Conservation (phyloP, 2,888 invertebrate species). For the Patella ulyssiponensis region DNA sequence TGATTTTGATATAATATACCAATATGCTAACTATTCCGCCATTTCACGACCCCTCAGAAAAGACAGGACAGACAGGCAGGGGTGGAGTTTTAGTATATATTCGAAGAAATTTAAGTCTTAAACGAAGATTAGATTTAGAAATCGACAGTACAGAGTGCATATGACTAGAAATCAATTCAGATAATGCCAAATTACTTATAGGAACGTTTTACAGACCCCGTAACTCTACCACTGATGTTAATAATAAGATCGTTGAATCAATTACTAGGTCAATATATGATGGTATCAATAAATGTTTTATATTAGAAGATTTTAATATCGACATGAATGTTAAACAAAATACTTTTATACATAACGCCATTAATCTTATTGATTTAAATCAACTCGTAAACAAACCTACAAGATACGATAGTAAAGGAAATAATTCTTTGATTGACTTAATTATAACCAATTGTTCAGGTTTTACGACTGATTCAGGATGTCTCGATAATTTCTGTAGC, state of each 20-base stretch:
- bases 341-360: not conserved
- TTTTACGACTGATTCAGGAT: not conserved
- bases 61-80: not conserved
- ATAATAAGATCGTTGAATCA: not conserved
- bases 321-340: not conserved
- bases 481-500: not conserved
- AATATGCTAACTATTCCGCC: too few species aligned
- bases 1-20: too few species aligned
- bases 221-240: not conserved
- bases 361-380: not conserved
- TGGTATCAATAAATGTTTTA: not conserved
- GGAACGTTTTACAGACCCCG: not conserved
- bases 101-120: too few species aligned
- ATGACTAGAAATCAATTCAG: not conserved
- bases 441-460: conserved; percentile 4
- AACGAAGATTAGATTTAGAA: not conserved
- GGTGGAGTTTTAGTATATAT: conserved; percentile 7
- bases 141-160: conserved; percentile 8
- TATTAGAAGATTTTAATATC: not conserved
- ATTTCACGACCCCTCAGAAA: not conserved
- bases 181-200: conserved; percentile 3
- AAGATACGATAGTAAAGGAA: not conserved
- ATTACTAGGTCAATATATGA: not conserved
- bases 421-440: not conserved
- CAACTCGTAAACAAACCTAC: not conserved